Conservation (phyloP, 2,888 invertebrate species). For the Acanthosepion esculentum region DNA sequence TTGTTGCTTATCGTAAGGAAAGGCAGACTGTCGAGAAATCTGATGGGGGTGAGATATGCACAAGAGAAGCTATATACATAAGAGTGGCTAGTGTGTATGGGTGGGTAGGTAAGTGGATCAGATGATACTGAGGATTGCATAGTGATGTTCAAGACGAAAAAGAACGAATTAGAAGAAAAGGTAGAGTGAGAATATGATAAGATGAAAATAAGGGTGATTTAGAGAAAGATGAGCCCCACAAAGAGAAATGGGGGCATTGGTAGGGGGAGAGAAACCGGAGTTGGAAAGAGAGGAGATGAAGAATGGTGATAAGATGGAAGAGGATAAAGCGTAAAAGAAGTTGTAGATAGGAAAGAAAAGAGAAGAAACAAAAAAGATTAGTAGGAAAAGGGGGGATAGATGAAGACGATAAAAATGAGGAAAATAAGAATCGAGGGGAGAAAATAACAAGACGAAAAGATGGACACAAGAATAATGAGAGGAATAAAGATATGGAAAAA, state of each 20-base stretch:
- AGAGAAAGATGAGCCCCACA: no score
- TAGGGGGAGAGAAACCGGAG: no score
- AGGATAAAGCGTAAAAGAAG: background rate
- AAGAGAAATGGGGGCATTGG: no score
- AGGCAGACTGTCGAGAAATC: background rate
- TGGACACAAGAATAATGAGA: background rate
- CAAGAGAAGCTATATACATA: slow-evolving; percentile 33
- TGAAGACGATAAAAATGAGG: background rate
- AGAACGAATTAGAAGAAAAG: background rate
- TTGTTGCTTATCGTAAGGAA: background rate
- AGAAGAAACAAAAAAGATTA: background rate
- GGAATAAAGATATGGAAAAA: background rate
- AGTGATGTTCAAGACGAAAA: background rate
- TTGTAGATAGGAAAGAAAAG: background rate
- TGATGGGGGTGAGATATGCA: background rate
- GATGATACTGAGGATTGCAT: background rate
- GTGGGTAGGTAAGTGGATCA: background rate
- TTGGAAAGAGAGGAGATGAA: background rate
- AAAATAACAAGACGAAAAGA: no score
- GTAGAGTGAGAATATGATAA: background rate
- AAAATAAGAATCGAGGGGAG: background rate
- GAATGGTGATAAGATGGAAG: background rate
- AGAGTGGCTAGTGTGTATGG: background rate
- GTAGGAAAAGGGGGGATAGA: background rate
- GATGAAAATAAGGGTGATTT: background rate